These are phyloP conservation scores for Samia ricini DNA, from an alignment of 1,140 invertebrate genomes.

Conservation along the genomic window DNA sequence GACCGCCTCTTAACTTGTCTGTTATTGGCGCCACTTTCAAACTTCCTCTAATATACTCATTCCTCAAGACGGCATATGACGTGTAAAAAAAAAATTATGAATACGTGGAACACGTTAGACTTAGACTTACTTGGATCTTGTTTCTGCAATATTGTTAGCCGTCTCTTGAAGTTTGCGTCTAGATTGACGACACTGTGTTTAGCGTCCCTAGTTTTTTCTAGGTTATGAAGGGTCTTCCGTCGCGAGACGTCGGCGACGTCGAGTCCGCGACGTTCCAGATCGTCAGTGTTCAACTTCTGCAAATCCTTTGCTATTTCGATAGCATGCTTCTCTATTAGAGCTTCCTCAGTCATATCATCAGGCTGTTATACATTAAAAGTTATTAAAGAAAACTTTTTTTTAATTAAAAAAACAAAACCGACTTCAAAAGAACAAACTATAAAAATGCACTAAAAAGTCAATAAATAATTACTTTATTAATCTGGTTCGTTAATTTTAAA, in stretches of 20 bases:
- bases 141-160: slow-evolving; percentile 83
- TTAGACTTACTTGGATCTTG: slow-evolving; percentile 39
- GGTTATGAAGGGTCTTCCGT: slow-evolving; percentile 91
- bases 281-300: slow-evolving; percentile 89
- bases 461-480: no score
- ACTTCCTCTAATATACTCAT: no score
- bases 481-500: no score
- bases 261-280: slow-evolving; percentile 89
- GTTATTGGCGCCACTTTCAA: no score
- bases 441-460: no score
- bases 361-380: no score
- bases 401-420: background rate
- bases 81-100: no score
- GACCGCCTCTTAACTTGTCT: no score
- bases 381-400: no score
- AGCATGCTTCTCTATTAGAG: slow-evolving; percentile 90
- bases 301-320: slow-evolving; percentile 95
- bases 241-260: slow-evolving; percentile 87
- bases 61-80: no score
- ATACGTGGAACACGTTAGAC: no score
- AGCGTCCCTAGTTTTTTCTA: slow-evolving; percentile 89
- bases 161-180: slow-evolving; percentile 94
- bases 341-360: slow-evolving; percentile 90
- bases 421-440: no score
- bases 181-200: slow-evolving; percentile 91